These are phyloP conservation scores for Diplosoma virens DNA, from an alignment of 23 tunicate genomes.

Conservation along the genomic window DNA sequence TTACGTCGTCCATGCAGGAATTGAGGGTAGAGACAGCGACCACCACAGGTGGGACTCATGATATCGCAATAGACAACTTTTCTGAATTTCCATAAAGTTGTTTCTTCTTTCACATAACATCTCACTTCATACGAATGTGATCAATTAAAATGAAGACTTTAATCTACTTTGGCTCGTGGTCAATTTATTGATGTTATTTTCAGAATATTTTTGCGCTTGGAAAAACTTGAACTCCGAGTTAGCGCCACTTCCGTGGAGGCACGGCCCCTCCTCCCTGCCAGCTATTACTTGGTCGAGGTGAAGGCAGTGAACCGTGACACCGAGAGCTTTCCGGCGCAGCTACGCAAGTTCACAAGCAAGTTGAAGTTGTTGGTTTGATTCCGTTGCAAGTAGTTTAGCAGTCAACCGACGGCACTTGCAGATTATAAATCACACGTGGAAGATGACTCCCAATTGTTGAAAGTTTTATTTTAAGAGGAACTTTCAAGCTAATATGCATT, in stretches of 20 bases:
- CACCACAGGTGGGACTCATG: constrained; percentile 56
- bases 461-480: too few species aligned
- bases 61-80: too few species aligned
- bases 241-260: constrained; percentile 22
- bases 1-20: constrained; percentile 45
- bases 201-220: constrained; percentile 50
- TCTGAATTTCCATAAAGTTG: too few species aligned
- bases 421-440: too few species aligned
- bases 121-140: too few species aligned
- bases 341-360: constrained; percentile 75
- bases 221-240: constrained; percentile 22
- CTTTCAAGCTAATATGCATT: too few species aligned
- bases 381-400: too few species aligned
- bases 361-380: too few species aligned
- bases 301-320: constrained; percentile 70
- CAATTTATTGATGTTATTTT: not conserved
- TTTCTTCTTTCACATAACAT: too few species aligned
- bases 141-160: too few species aligned
- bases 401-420: too few species aligned
- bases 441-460: too few species aligned
- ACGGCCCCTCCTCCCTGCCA: constrained; percentile 58
- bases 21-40: constrained; percentile 65
- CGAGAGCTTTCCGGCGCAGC: constrained; percentile 55
- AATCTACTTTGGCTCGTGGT: not conserved
- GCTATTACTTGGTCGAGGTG: constrained; percentile 61